Percentiles rank a stretch among this genome's conserved stretches.
Evolutionary conservation across 2,113 vertebrate species (phyloP).

Genomic region (Dolichallabes microphthalmus): DNA sequence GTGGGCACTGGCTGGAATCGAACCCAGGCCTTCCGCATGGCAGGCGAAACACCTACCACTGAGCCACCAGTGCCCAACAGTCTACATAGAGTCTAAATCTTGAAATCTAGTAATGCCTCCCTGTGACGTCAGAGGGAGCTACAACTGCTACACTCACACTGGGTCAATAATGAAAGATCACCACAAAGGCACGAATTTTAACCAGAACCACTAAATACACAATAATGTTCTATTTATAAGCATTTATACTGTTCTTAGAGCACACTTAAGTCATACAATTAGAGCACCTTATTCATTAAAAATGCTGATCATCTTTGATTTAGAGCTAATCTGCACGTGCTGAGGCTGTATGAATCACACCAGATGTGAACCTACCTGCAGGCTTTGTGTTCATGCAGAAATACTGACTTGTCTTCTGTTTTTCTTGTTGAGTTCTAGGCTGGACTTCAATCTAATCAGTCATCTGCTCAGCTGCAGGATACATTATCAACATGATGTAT

Average conservation of each 20-base stretch:
- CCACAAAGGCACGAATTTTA: not conserved
- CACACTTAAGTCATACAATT: not conserved
- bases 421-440: not conserved
- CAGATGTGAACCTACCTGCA: conserved; percentile 42
- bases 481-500: no score
- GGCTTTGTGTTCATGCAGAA: not conserved
- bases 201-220: not conserved
- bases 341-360: not conserved
- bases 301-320: not conserved
- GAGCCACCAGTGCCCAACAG: no score
- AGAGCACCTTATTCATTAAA: not conserved
- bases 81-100: no score
- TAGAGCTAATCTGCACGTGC: not conserved
- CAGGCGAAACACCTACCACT: no score
- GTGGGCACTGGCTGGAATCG: no score
- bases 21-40: no score
- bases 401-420: not conserved
- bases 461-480: not conserved
- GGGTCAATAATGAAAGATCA: not conserved
- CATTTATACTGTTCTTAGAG: not conserved
- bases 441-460: not conserved
- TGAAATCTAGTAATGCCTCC: not conserved
- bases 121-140: not conserved
- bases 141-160: not conserved
- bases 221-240: not conserved